Evolutionary conservation across 2,888 invertebrate species (phyloP).

Genomic region (Nowickia ferox): DNA sequence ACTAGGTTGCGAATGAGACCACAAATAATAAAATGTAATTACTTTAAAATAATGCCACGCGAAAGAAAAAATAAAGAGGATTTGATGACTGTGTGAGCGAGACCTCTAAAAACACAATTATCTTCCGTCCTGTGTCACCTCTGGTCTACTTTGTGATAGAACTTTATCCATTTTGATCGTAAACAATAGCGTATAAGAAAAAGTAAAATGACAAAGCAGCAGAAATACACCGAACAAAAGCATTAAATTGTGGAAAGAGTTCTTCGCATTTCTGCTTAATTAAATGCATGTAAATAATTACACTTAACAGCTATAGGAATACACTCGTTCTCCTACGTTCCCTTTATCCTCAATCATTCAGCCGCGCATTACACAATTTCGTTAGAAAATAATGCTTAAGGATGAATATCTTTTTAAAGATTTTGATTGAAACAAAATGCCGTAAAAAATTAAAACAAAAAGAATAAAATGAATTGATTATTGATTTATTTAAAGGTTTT

Average conservation of each 20-base stretch:
- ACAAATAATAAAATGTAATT: too few species aligned
- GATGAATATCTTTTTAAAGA: conserved; percentile 2
- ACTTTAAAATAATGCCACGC: too few species aligned
- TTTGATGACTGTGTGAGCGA: too few species aligned
- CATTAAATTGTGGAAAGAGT: conserved; percentile 25
- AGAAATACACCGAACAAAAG: conserved; percentile 1
- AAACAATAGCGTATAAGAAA: conserved; percentile 4
- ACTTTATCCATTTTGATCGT: background rate
- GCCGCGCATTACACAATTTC: background rate
- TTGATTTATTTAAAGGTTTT: conserved; percentile 4
- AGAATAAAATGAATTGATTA: conserved; percentile 16
- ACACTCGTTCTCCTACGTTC: background rate
- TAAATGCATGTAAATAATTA: conserved; percentile 65
- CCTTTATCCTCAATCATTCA: background rate
- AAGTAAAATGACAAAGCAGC: background rate
- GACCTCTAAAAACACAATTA: too few species aligned
- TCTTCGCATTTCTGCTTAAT: conserved; percentile 61
- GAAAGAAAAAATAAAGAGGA: too few species aligned
- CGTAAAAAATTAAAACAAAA: background rate
- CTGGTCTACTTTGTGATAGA: too few species aligned
- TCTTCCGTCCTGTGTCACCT: too few species aligned
- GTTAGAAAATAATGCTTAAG: conserved; percentile 4
- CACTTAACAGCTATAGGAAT: background rate
- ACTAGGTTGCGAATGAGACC: too few species aligned
- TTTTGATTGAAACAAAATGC: conserved; percentile 9